Percentiles rank a stretch among this genome's conserved stretches.
Evolutionary conservation across 2,113 vertebrate genomes (phyloP).

Genomic region (Prunella fulvescens): DNA sequence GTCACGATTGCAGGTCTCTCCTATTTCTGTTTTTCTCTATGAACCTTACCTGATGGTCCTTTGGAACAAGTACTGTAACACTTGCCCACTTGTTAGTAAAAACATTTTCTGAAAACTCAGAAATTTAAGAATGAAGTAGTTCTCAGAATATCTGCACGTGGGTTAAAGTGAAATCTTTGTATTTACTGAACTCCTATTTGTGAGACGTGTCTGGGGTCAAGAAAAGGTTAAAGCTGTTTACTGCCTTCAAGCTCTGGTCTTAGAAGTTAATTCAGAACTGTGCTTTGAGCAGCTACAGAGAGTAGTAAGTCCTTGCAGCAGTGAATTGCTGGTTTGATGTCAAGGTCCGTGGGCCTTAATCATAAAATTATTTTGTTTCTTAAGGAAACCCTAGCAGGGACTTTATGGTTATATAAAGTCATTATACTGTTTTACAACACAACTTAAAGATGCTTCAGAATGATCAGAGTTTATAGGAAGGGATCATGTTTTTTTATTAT

Average conservation of each 20-base stretch:
- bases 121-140: neutral
- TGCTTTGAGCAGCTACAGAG: neutral
- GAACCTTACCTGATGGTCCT: neutral
- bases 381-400: constrained; percentile 11
- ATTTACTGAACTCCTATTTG: constrained; percentile 11
- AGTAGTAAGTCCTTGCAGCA: neutral
- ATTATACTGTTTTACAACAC: neutral
- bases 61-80: neutral
- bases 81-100: neutral
- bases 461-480: neutral
- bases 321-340: constrained; percentile 26
- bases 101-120: neutral
- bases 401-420: constrained; percentile 4
- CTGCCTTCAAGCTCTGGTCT: constrained; percentile 5
- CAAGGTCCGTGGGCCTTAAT: neutral
- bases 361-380: constrained; percentile 28
- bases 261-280: constrained; percentile 41
- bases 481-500: neutral
- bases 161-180: neutral
- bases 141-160: neutral
- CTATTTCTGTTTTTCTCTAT: neutral
- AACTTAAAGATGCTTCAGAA: constrained; percentile 6
- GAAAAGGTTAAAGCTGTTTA: constrained; percentile 38
- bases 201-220: constrained; percentile 4
- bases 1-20: neutral